These are phyloP conservation scores for Myiothlypis coronata DNA, from an alignment of 2,797 vertebrate species.

Conservation along the genomic window DNA sequence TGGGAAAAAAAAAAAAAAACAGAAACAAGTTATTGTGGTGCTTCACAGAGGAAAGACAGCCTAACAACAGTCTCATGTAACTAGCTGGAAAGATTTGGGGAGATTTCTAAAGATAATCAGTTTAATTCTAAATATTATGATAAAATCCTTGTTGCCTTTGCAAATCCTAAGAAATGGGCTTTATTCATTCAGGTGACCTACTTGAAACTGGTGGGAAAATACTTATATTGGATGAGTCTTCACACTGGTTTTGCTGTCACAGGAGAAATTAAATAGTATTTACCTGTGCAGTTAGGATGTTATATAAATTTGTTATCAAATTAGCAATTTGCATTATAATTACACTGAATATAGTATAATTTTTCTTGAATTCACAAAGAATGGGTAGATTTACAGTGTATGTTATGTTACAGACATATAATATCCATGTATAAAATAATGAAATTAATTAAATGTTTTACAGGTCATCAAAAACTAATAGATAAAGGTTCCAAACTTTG, in stretches of 20 bases:
- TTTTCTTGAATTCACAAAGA: not conserved
- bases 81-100: not conserved
- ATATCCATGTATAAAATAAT: not conserved
- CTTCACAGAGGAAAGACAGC: not conserved
- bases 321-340: not conserved
- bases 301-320: not conserved
- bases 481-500: not conserved
- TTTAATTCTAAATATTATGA: conserved; percentile 6
- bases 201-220: not conserved
- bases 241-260: not conserved
- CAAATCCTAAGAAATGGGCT: not conserved
- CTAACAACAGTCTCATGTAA: not conserved
- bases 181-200: not conserved
- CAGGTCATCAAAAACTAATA: not conserved
- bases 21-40: not conserved
- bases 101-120: conserved; percentile 4
- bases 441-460: not conserved
- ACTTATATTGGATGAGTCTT: not conserved
- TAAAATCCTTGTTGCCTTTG: not conserved
- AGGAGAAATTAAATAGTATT: not conserved
- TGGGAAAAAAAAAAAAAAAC: not conserved
- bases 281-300: not conserved
- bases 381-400: not conserved
- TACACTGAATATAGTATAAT: not conserved
- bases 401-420: not conserved